Percentiles rank a stretch among this genome's conserved stretches.
Evolutionary conservation across 2,113 vertebrate species (phyloP).

Genomic region (Ariopsis seemanni): DNA sequence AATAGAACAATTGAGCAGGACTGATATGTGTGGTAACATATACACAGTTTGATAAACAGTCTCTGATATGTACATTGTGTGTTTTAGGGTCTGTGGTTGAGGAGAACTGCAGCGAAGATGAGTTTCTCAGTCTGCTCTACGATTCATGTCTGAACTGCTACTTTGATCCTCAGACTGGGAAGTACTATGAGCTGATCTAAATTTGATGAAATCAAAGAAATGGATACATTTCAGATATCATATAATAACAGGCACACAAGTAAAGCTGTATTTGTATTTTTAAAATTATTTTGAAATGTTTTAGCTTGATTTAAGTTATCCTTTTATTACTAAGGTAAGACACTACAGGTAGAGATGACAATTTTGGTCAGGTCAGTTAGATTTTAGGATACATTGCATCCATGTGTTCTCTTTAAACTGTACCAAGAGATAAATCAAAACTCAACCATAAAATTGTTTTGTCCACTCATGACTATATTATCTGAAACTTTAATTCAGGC

Average conservation of each 20-base stretch:
- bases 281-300: not conserved
- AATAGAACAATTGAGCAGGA: not conserved
- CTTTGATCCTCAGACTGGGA: slow-evolving; percentile 86
- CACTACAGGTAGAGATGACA: not conserved
- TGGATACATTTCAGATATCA: slow-evolving; percentile 4
- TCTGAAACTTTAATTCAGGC: not conserved
- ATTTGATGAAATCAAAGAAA: slow-evolving; percentile 4
- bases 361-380: not conserved
- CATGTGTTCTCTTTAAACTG: not conserved
- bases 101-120: slow-evolving; percentile 64
- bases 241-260: not conserved
- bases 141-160: slow-evolving; percentile 91
- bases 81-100: slow-evolving; percentile 60
- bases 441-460: not conserved
- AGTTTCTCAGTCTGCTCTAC: slow-evolving; percentile 83
- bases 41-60: slow-evolving; percentile 21
- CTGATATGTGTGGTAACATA: not conserved
- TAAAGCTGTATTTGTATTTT: not conserved
- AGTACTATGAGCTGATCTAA: slow-evolving; percentile 75
- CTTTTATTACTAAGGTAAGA: not conserved
- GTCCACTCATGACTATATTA: not conserved
- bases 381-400: not conserved
- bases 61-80: slow-evolving; percentile 29
- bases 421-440: not conserved
- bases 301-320: not conserved